A percentile compares a stretch with the other conserved stretches of the same genome.
These are phyloP conservation scores for Cabera pusaria DNA, from an alignment of 2,888 invertebrate species.

Conservation along the genomic window DNA sequence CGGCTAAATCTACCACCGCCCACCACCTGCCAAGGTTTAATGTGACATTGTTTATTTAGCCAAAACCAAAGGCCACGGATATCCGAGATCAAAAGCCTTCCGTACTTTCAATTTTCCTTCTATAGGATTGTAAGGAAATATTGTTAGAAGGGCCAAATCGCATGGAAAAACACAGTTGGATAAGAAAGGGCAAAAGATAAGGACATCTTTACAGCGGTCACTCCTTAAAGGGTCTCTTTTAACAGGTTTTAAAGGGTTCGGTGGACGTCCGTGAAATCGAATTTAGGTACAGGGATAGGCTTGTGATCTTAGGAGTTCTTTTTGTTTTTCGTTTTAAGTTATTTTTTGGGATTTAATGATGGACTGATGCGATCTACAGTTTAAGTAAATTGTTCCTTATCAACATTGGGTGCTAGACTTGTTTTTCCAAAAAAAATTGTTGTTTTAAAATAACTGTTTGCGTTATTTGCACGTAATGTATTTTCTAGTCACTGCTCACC, in stretches of 20 bases:
- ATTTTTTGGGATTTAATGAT: slow-evolving; percentile 5
- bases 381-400: too few species aligned
- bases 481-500: too few species aligned
- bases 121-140: slow-evolving; percentile 18
- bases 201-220: slow-evolving; percentile 47
- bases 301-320: slow-evolving; percentile 8
- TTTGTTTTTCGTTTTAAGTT: slow-evolving; percentile 10
- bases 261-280: slow-evolving; percentile 36
- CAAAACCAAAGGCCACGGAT: too few species aligned
- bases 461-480: too few species aligned
- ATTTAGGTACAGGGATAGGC: slow-evolving; percentile 27
- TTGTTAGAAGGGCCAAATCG: slow-evolving; percentile 49
- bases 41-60: too few species aligned
- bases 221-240: slow-evolving; percentile 42
- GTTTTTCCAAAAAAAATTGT: too few species aligned
- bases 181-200: slow-evolving; percentile 49
- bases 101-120: slow-evolving; percentile 22
- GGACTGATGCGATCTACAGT: too few species aligned
- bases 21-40: too few species aligned
- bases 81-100: background rate
- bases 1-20: too few species aligned
- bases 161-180: slow-evolving; percentile 53
- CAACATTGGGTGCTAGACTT: too few species aligned
- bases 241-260: slow-evolving; percentile 48
- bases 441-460: too few species aligned